Evolutionary conservation across 64 coral and sea anemone species (phyloP), one percentile per base, ranked within the genome.

Genomic region (Hydrozoanthus tunicans): DNA sequence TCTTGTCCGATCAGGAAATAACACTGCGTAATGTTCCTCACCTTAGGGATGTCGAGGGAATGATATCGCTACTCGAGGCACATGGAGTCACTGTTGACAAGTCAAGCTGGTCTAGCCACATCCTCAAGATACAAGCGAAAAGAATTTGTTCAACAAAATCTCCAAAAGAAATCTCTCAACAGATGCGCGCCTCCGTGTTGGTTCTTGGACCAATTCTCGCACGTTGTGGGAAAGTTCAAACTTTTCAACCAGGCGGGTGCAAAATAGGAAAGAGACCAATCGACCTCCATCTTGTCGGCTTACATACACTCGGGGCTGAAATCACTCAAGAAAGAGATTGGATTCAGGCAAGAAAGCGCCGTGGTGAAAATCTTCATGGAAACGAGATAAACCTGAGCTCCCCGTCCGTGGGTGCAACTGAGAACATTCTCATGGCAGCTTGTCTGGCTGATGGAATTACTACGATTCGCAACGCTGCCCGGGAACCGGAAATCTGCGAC

Each of bases 401-500:
- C 54, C 84, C 86, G 2, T 93, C 92, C 27, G 92, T 93, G n/a
- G 86, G 86, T 57, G 92, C 92, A 9, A 93, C 92, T 9, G 77
- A 90, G 77, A 89, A 93, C 77, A 90, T 81, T 51, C 83, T 93
- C 4, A 90, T 90, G 92, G 86, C 92, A 9, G 92, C 92, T 6
- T 93, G 92, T 64, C 52, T 62, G 12, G 92, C 86, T 4, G 0
- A 23, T 1, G 92, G 92, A 24, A 55, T 9, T 23, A 93, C 92
- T 43, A 90, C 78, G 23, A 89, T 93, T 26, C 53, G 54, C 26
- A 79, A 90, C 32, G 92, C 92, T 5, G 83, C 92, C 17, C 7
- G 23, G 12, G 86, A 93, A 81, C 84, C 92, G 9, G 92, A 93
- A 59, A 51, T 79, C 4, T 6, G 58, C 56, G 92, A 93, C 56